phyloP scores from a whole-genome alignment of 2,113 vertebrate species.

The Candoia aspera region DNA sequence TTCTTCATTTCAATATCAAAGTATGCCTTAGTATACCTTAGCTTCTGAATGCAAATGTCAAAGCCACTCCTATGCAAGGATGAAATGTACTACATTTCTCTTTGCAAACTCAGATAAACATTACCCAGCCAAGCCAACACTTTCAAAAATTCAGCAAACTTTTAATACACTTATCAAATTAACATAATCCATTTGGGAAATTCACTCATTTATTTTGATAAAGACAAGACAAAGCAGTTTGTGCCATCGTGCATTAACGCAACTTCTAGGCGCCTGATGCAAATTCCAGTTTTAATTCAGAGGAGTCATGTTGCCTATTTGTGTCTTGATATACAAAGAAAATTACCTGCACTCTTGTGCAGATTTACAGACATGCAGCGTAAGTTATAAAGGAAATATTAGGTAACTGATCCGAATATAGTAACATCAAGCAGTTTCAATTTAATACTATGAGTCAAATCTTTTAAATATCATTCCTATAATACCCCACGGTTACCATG shows the following conservation, averaged over 20 bases:
- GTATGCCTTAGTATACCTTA: neutral
- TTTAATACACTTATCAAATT: constrained; percentile 1
- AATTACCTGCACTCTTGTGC: constrained; percentile 64
- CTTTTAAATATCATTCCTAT: constrained; percentile 44
- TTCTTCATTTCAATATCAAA: neutral
- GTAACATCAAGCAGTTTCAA: constrained; percentile 64
- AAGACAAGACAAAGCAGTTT: constrained; percentile 49
- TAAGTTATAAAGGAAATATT: constrained; percentile 64
- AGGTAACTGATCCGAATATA: constrained; percentile 64
- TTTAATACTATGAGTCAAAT: constrained; percentile 32
- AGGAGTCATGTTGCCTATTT: constrained; percentile 59
- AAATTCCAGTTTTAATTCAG: constrained; percentile 60
- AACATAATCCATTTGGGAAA: neutral
- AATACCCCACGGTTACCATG: neutral
- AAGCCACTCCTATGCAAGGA: neutral
- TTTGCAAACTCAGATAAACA: neutral
- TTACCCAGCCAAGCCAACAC: neutral
- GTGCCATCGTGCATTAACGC: constrained; percentile 48
- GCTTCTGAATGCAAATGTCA: neutral
- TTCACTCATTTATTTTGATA: neutral
- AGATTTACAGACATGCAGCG: constrained; percentile 68
- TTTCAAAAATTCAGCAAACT: constrained; percentile 19
- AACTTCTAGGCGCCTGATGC: constrained; percentile 55
- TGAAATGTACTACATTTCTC: neutral
- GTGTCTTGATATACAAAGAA: constrained; percentile 63